Conservation (phyloP, 2,888 invertebrate species). For the Drosophila kanekoi region DNA sequence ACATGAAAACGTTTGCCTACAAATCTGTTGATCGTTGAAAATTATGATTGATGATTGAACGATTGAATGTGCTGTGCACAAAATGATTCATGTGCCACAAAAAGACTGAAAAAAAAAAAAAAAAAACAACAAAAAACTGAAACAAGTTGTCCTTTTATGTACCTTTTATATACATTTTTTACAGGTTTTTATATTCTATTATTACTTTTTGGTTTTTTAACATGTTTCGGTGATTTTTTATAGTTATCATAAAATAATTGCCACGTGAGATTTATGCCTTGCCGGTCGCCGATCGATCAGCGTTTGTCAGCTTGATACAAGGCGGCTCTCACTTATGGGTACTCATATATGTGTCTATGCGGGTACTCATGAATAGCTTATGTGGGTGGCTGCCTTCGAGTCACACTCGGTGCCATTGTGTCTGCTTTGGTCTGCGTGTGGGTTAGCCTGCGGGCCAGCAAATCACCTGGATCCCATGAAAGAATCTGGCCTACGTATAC, state of each 20-base stretch:
- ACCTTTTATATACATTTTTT: constrained; percentile 22
- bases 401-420: constrained; percentile 70
- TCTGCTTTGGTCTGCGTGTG: constrained; percentile 63
- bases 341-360: constrained; percentile 24
- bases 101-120: constrained; percentile 12
- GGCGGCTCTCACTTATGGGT: constrained; percentile 37
- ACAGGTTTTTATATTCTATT: constrained; percentile 7
- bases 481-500: constrained; percentile 36
- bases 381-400: constrained; percentile 66
- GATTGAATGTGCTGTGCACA: constrained; percentile 67
- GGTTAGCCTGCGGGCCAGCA: constrained; percentile 67
- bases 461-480: constrained; percentile 12
- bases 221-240: constrained; percentile 29
- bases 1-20: constrained; percentile 79
- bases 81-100: constrained; percentile 43
- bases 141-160: constrained; percentile 73
- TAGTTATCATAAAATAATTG: constrained; percentile 73
- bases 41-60: constrained; percentile 83
- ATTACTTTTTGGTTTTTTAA: constrained; percentile 19
- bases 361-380: constrained; percentile 46
- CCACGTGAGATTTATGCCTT: constrained; percentile 67
- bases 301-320: constrained; percentile 66
- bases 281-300: constrained; percentile 75
- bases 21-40: constrained; percentile 83
- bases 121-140: constrained; percentile 21